Percentiles rank a stretch among this genome's conserved stretches.
Conservation (phyloP, 2,888 invertebrate species). For the Oligia strigilis region DNA sequence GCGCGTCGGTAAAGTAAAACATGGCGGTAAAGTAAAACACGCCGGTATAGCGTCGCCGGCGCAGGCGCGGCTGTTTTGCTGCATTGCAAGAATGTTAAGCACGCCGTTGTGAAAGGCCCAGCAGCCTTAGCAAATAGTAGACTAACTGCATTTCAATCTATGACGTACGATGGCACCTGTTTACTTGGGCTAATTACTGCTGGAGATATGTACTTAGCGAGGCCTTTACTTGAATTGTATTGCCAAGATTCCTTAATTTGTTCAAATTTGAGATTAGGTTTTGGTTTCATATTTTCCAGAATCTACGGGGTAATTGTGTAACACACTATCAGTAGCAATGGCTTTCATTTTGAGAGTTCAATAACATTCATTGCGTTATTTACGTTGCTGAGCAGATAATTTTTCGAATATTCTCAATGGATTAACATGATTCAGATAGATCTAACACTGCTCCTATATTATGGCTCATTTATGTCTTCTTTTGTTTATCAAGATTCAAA, state of each 20-base stretch:
- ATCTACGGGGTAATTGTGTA: too few species aligned
- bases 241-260: background rate
- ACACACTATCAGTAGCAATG: too few species aligned
- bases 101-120: slow-evolving; percentile 79
- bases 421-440: too few species aligned
- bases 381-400: too few species aligned
- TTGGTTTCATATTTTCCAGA: background rate
- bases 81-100: slow-evolving; percentile 72
- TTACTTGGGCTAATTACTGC: slow-evolving; percentile 52
- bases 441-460: background rate
- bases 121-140: slow-evolving; percentile 69
- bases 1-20: slow-evolving; percentile 14
- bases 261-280: background rate
- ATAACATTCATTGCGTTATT: too few species aligned
- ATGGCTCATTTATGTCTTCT: background rate
- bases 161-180: slow-evolving; percentile 67
- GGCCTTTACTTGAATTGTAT: background rate
- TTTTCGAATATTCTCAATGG: too few species aligned
- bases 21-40: slow-evolving; percentile 35
- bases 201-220: slow-evolving; percentile 4
- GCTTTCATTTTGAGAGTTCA: background rate
- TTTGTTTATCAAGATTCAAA: background rate
- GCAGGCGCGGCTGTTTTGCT: slow-evolving; percentile 62
- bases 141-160: slow-evolving; percentile 70
- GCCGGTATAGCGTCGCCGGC: slow-evolving; percentile 6